Evolutionary conservation across 1,140 invertebrate genomes (phyloP), one percentile per base, ranked within the genome.

Genomic region (Ctenoplectra terminalis): DNA sequence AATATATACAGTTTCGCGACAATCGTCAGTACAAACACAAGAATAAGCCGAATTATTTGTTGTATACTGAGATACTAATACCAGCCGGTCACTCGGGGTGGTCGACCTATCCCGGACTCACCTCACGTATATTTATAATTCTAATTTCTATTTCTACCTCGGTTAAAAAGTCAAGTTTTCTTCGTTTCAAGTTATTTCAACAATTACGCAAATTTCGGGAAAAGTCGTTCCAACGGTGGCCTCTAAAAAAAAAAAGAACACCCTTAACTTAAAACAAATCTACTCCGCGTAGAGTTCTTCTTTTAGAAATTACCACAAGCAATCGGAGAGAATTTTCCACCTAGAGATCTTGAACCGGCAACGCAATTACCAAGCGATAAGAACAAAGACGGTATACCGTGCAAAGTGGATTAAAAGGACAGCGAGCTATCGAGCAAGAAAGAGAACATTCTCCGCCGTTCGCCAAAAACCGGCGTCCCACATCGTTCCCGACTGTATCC

Each of bases 301-400:
- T 31, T 11, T 26, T n/a, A 6, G 8, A 23, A 8, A 61, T 11
- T 61, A 31, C 31, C 2, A 37, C 20, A 23, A 37, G 11, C 6
- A 40, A 64, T 34, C n/a, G 13, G 23, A 2, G 7, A 13, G 60
- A 61, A 61, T 61, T 37, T 61, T 61, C 34, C 60, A 64, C 61
- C 37, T 64, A 64, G n/a, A 40, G 2, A 64, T 40, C n/a, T n/a
- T 40, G 6, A 2, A 17, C 37, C n/a, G 37, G 60, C 34, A 26
- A 64, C 34, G n/a, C 61, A 64, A 64, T 64, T 64, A 64, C 61
- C n/a, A 26, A 64, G 61, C 61, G 61, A 64, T 64, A 64, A 64
- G 61, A 64, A 43, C 61, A 64, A 40, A 40, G 37, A 40, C 61
- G 26, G 37, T 20, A 23, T 37, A 26, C 61, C 1, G 37, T 4